Evolutionary conservation across 2,888 invertebrate genomes (phyloP).

Genomic region (Ceramica pisi): DNA sequence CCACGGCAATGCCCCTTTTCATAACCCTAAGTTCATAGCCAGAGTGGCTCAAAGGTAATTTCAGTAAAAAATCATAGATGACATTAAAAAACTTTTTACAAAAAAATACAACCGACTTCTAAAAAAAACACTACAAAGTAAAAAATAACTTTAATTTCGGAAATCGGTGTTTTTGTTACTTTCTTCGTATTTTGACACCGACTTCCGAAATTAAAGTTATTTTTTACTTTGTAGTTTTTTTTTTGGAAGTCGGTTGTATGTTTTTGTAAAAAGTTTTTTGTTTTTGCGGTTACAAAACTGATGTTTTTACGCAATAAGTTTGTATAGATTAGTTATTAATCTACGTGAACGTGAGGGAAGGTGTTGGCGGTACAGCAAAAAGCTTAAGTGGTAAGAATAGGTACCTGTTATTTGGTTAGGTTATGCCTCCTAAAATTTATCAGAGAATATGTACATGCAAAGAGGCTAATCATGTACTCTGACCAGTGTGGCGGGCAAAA

Average conservation of each 20-base stretch:
- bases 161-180: no score
- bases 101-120: no score
- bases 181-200: no score
- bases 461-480: constrained; percentile 44
- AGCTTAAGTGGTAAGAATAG: constrained; percentile 42
- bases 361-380: constrained; percentile 12
- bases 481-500: constrained; percentile 60
- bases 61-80: constrained; percentile 37
- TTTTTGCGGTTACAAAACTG: not conserved
- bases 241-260: no score
- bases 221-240: no score
- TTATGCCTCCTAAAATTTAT: not conserved
- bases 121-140: no score
- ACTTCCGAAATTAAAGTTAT: no score
- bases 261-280: no score
- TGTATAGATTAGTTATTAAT: not conserved
- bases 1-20: constrained; percentile 20
- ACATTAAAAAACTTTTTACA: no score
- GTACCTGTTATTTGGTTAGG: constrained; percentile 25
- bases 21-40: constrained; percentile 39
- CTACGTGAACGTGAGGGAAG: not conserved
- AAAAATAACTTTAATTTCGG: no score
- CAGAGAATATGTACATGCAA: not conserved
- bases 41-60: constrained; percentile 47
- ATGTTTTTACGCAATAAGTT: not conserved